Base-by-base conservation (phyloP, 2,113 vertebrate species). In the Anhinga rufa region DNA sequence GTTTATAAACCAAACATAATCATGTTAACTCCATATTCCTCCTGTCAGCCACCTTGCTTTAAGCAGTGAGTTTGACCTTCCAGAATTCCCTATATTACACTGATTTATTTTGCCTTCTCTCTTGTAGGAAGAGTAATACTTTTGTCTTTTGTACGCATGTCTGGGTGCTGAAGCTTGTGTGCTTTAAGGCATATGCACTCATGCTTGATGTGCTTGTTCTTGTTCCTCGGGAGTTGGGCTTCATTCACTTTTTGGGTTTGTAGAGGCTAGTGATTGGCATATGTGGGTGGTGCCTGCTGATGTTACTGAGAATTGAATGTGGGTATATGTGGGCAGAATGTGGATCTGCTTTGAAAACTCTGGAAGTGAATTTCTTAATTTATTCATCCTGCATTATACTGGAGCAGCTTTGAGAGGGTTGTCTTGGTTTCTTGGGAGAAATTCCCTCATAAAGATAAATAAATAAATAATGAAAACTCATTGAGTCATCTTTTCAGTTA, bases 381-480 rank as follows among this genome's bases (percentile, higher is more conserved):
- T 96, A 91, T 88, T 89, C 77, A 69, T 71, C 60, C 64, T 78
- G 40, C 60, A 28, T 93, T 89, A 31, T 55, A 51, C 32, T 64
- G 31, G 32, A 95, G 36, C 69, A 91, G 61, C 40, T 82, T 86
- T 84, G 61, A 91, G 77, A 91, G 17, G 9, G 4, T 78, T 93
- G 38, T 54, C 42, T 71, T 89, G 32, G 12, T 84, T 55, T 86
- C 83, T 55, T 71, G 51, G 74, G 86, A 87, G 44, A 86, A 91
- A 91, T 71, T 94, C 55, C 15, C 5, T 87, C 44, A 65, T 82
- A 72, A 93, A 78, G 55, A 55, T 58, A 81, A 84, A 87, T 94
- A 12, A 91, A 89, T 86, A 95, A 95, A 89, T 84, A 71, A 72
- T 69, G 81, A 72, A 86, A 94, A 86, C 20, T 91, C 52, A 48